Base-by-base conservation (phyloP, 2,888 invertebrate genomes). In the Saturnia pavonia region DNA sequence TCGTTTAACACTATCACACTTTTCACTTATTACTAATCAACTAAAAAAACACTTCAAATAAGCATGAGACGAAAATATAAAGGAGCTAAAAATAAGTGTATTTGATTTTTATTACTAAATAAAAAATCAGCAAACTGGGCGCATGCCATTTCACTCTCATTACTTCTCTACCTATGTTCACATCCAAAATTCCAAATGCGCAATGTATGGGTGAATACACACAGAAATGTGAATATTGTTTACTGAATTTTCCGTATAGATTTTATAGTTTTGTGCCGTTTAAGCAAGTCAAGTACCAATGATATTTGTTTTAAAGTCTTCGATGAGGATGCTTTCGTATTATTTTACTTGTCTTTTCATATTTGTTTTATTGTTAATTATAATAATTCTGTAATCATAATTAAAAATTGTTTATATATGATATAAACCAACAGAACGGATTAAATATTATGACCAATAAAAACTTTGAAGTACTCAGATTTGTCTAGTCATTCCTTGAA, bases 21-120 rank as follows among this genome's bases (percentile, higher is more conserved):
- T 40, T 40, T n/a, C 19, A 40, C 65, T 65, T 27, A 63, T 7
- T 63, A 12, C 0, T 27, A 34, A 27, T 16, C 16, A 63, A 8
- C 34, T 63, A 14, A 27, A 54, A 54, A 60, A 60, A 40, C 16
- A n/a, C 4, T 40, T 65, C 65, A 40, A 65, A 1, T 65, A 65
- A 65, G 65, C 65, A 65, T 34, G 65, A 65, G 16, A 65, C 65
- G 40, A 40, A 65, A 65, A 22, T 12, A 40, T 1, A 40, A 57
- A 66, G 6, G 19, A 48, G 19, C 19, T 48, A 48, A 48, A 48
- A 48, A 19, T n/a, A n/a, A 19, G 34, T 2, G 2, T 34, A 34
- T 34, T 43, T 43, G 11, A 43, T 43, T 43, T 43, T 43, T 43
- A 8, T 43, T 7, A 12, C 43, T 12, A 43, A 43, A 43, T 43